phyloP scores from a whole-genome alignment of 2,888 invertebrate genomes.

The Lithophane ornitopus region DNA sequence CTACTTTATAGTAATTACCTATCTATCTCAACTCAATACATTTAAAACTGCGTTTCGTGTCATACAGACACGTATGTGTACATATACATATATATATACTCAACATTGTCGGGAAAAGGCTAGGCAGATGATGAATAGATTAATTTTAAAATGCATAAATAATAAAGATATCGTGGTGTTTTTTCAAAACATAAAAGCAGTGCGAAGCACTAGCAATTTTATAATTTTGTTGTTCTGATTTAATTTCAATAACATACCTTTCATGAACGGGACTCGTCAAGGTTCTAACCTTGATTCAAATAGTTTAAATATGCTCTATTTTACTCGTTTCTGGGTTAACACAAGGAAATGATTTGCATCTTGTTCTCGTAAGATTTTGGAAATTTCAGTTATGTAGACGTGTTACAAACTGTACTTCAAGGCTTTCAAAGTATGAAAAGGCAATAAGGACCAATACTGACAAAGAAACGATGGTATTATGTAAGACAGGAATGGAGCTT shows the following conservation, averaged over 20 bases:
- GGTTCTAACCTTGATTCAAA: slow-evolving; percentile 34
- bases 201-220: background rate
- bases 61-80: no score
- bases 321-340: slow-evolving; percentile 33
- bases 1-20: background rate
- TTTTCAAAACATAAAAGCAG: background rate
- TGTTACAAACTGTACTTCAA: background rate
- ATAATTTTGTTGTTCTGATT: background rate
- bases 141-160: background rate
- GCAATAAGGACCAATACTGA: background rate
- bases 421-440: background rate
- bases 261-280: slow-evolving; percentile 11
- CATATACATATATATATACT: no score
- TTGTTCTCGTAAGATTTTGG: slow-evolving; percentile 1
- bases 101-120: no score
- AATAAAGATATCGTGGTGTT: no score
- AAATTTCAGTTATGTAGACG: background rate
- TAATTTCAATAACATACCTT: slow-evolving; percentile 1
- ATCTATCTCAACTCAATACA: background rate
- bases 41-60: no score
- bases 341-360: slow-evolving; percentile 64
- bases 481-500: background rate
- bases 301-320: slow-evolving; percentile 30
- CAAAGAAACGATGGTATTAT: background rate
- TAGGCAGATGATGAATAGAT: no score